Percentiles rank a stretch among this genome's conserved stretches.
These are phyloP conservation scores for Pteropus alecto DNA, from an alignment of 2,113 vertebrate genomes.

Conservation along the genomic window DNA sequence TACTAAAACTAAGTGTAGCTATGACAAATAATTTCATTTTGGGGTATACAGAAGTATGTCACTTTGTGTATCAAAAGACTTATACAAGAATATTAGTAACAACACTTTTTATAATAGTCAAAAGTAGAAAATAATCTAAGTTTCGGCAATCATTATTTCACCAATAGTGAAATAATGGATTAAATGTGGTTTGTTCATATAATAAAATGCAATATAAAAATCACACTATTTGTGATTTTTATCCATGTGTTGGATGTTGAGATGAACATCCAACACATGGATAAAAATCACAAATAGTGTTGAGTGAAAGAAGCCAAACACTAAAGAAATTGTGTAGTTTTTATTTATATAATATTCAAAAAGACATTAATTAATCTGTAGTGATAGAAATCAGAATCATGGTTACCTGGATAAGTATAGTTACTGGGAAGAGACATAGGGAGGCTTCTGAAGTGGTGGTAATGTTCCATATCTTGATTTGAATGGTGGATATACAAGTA, in stretches of 20 bases:
- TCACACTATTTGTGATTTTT: no score
- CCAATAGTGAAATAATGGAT: neutral
- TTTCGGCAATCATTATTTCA: neutral
- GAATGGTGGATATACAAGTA: neutral
- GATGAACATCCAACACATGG: neutral
- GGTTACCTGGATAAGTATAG: neutral
- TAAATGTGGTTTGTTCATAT: neutral
- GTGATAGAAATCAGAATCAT: neutral
- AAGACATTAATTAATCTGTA: neutral
- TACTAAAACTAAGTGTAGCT: neutral
- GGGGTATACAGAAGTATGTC: neutral
- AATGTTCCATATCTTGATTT: neutral
- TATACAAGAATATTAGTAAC: neutral
- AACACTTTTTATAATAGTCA: neutral
- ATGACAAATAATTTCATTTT: neutral
- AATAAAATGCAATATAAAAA: neutral
- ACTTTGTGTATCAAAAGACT: neutral
- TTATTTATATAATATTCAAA: neutral
- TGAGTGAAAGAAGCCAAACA: neutral
- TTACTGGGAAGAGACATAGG: neutral
- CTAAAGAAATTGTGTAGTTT: neutral
- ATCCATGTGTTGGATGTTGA: no score
- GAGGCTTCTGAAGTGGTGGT: neutral
- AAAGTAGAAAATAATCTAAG: conserved; percentile 11
- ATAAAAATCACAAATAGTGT: neutral